These are phyloP conservation scores for Lycodopsis pacificus DNA, from an alignment of 2,797 vertebrate genomes.

Conservation along the genomic window DNA sequence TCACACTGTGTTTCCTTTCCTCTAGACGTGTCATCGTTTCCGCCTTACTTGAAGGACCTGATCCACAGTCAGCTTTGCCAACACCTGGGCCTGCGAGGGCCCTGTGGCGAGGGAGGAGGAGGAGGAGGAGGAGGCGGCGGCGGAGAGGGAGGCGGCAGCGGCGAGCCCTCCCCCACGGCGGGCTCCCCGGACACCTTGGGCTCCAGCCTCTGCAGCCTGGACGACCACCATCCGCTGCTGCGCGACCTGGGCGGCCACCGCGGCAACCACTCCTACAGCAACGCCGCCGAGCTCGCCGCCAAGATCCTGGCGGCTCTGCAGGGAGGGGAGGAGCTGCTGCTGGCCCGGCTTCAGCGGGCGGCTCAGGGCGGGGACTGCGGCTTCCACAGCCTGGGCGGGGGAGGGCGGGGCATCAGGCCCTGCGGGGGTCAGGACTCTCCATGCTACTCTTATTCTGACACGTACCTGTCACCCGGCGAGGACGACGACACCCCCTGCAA, in stretches of 20 bases:
- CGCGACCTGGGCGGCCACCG: conserved; percentile 84
- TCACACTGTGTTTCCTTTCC: conserved; percentile 46
- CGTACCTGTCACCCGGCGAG: conserved; percentile 90
- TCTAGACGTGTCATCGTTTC: conserved; percentile 82
- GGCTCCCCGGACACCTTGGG: conserved; percentile 94
- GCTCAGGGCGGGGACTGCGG: conserved; percentile 84
- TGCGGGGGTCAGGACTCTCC: conserved; percentile 89
- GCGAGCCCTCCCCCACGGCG: conserved; percentile 89
- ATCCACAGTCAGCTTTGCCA: conserved; percentile 91
- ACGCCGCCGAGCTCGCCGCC: conserved; percentile 87
- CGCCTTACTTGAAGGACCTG: conserved; percentile 91
- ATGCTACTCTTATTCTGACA: conserved; percentile 91
- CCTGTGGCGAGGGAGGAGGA: conserved; percentile 79
- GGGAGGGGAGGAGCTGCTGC: conserved; percentile 88
- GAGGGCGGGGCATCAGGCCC: conserved; percentile 84
- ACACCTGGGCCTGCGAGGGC: conserved; percentile 83
- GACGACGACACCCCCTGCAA: conserved; percentile 91
- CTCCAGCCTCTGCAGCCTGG: conserved; percentile 97
- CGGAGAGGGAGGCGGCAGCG: conserved; percentile 86
- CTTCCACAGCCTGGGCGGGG: conserved; percentile 88
- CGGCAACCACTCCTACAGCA: conserved; percentile 66
- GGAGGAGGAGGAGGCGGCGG: conserved; percentile 71
- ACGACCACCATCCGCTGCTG: conserved; percentile 88
- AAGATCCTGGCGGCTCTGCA: conserved; percentile 92
- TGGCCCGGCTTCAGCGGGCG: conserved; percentile 88